phyloP scores from a whole-genome alignment of 2,888 invertebrate genomes.

The Watsonalla cultraria region DNA sequence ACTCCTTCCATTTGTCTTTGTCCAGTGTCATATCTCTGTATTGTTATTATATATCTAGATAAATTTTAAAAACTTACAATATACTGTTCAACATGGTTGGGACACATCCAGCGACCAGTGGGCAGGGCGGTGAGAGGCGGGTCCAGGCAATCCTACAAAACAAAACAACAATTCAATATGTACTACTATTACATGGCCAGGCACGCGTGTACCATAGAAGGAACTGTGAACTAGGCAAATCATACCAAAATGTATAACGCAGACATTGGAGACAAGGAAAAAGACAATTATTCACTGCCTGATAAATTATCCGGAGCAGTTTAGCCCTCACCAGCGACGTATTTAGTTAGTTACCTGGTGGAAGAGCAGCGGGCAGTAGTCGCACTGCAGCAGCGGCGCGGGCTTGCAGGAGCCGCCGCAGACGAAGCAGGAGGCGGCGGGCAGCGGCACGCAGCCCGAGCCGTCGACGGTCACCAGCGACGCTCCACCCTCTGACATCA shows the following conservation, averaged over 20 bases:
- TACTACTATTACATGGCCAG: neutral
- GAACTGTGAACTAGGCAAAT: too few relatives aligned
- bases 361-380: conserved; percentile 93
- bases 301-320: too few relatives aligned
- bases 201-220: too few relatives aligned
- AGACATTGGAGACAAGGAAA: too few relatives aligned
- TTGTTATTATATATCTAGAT: too few relatives aligned
- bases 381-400: conserved; percentile 93
- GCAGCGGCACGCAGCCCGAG: conserved; percentile 86
- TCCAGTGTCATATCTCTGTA: too few relatives aligned
- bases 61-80: conserved; percentile 76
- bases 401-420: conserved; percentile 90
- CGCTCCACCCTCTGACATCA: conserved; percentile 32
- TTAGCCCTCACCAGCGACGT: too few relatives aligned
- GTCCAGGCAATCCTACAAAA: conserved; percentile 89
- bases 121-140: conserved; percentile 95
- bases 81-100: conserved; percentile 95
- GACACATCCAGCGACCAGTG: conserved; percentile 97
- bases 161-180: conserved; percentile 3
- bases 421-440: conserved; percentile 90
- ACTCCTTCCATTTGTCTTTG: too few relatives aligned
- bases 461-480: conserved; percentile 54
- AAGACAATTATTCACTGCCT: too few relatives aligned
- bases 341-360: conserved; percentile 78
- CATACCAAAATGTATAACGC: too few relatives aligned